phyloP scores from a whole-genome alignment of 2,113 vertebrate genomes.

The Callipepla californica region DNA sequence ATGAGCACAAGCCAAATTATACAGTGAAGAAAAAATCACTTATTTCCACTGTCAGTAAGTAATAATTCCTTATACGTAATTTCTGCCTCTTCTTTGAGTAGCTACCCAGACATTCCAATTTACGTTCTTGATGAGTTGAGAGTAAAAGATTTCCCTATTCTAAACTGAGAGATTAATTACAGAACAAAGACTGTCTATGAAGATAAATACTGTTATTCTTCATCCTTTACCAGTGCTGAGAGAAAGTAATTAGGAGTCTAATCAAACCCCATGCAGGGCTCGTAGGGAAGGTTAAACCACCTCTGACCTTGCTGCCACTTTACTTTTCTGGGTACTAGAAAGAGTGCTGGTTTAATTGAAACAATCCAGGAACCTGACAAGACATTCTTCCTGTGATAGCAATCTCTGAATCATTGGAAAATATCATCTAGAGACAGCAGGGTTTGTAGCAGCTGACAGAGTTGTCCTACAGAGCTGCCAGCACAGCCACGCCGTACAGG shows the following conservation, averaged over 20 bases:
- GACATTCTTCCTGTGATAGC: background rate
- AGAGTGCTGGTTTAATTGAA: background rate
- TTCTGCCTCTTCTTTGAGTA: conserved; percentile 38
- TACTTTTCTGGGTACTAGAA: background rate
- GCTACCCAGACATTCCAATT: conserved; percentile 50
- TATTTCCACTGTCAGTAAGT: conserved; percentile 28
- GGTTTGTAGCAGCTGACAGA: background rate
- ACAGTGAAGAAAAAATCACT: conserved; percentile 36
- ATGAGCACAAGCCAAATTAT: conserved; percentile 22
- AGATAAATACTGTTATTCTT: conserved; percentile 46
- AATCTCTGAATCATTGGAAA: background rate
- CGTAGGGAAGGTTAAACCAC: background rate
- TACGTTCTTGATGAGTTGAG: conserved; percentile 34
- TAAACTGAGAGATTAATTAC: conserved; percentile 56
- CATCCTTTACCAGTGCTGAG: background rate
- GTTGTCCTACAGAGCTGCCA: background rate
- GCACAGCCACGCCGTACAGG: background rate
- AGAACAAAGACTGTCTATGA: conserved; percentile 21
- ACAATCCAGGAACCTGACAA: background rate
- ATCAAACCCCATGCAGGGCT: background rate
- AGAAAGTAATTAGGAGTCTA: conserved; percentile 21
- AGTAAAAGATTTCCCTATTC: conserved; percentile 50
- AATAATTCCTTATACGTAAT: conserved; percentile 46
- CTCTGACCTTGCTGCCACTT: background rate
- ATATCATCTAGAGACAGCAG: background rate